These are phyloP conservation scores for Peromyscus nudipes DNA, from an alignment of 2,797 vertebrate species.

Conservation along the genomic window DNA sequence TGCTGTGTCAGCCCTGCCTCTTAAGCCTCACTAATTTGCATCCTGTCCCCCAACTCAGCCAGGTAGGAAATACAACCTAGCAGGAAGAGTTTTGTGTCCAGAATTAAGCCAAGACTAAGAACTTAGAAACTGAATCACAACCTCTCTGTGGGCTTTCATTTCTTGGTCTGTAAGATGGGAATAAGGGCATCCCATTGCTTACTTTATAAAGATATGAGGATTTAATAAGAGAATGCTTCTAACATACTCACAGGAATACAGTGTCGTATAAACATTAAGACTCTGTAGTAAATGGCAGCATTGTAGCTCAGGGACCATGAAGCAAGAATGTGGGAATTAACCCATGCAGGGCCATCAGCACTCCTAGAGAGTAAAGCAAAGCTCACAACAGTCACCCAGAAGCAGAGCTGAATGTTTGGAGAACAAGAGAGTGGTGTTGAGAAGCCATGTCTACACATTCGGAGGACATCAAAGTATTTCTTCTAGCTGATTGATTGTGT, in stretches of 20 bases:
- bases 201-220: not conserved
- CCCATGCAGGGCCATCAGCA: not conserved
- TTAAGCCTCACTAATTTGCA: not conserved
- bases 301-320: not conserved
- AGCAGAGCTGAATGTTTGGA: too few species aligned
- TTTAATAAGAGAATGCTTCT: not conserved
- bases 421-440: not conserved
- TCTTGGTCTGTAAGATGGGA: not conserved
- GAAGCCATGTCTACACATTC: not conserved
- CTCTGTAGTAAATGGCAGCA: not conserved
- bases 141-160: not conserved
- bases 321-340: not conserved
- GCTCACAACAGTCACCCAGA: not conserved
- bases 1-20: not conserved
- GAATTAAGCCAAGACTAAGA: not conserved
- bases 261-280: not conserved
- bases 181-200: not conserved
- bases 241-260: not conserved
- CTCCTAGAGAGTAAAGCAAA: not conserved
- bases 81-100: not conserved
- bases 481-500: not conserved
- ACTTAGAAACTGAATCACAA: not conserved
- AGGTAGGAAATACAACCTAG: not conserved
- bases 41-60: not conserved
- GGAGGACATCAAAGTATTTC: accelerated